Percentiles rank a stretch among this genome's conserved stretches.
These are phyloP conservation scores for Colletes latitarsis DNA, from an alignment of 1,140 invertebrate species.

Conservation along the genomic window DNA sequence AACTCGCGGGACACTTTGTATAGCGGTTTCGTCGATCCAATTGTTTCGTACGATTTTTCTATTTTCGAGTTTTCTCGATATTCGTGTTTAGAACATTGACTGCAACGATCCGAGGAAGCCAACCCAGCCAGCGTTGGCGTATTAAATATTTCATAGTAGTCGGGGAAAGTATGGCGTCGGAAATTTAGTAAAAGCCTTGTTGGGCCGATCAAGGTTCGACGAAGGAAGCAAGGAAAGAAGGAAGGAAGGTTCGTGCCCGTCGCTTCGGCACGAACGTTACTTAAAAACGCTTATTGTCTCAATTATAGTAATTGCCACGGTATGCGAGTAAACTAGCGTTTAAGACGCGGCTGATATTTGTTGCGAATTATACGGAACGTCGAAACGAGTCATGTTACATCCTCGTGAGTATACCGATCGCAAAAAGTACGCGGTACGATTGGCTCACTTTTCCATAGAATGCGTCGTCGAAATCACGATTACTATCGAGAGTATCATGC, in stretches of 20 bases:
- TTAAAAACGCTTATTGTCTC: conserved; percentile 62
- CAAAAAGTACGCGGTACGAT: conserved; percentile 54
- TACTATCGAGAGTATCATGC: too few species aligned
- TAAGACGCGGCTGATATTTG: conserved; percentile 67
- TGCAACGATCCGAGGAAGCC: too few species aligned
- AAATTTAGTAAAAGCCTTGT: too few species aligned
- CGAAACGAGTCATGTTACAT: conserved; percentile 66
- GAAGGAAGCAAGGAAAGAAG: background rate
- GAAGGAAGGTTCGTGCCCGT: background rate
- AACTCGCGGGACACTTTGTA: too few species aligned
- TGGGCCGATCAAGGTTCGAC: background rate
- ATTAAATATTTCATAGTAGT: too few species aligned
- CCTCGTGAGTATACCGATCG: conserved; percentile 44
- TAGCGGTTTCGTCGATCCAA: too few species aligned
- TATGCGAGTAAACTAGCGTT: conserved; percentile 72
- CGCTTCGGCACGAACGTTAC: conserved; percentile 55
- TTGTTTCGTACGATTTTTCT: too few species aligned
- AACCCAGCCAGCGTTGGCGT: too few species aligned
- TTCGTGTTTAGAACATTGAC: too few species aligned
- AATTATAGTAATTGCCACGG: conserved; percentile 71
- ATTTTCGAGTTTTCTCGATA: too few species aligned
- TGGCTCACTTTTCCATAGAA: conserved; percentile 15
- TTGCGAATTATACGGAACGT: conserved; percentile 68
- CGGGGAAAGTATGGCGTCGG: background rate
- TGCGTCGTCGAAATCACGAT: too few species aligned